Evolutionary conservation across 2,113 vertebrate genomes (phyloP), one percentile per base, ranked within the genome.

Genomic region (Aldabrachelys gigantea): DNA sequence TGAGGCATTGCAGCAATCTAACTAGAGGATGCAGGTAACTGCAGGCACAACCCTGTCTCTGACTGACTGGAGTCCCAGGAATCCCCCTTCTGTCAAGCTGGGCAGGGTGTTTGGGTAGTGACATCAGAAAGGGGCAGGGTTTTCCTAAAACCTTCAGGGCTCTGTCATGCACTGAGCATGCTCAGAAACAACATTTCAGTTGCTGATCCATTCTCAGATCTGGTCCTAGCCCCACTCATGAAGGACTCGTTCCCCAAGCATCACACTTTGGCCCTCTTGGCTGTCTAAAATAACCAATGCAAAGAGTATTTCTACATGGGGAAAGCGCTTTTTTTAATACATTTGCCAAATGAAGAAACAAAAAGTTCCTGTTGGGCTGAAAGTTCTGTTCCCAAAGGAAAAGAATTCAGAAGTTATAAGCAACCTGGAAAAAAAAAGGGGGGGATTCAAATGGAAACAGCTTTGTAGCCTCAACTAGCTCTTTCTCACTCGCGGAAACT

Each of bases 401-500:
- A 38, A 86, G 91, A 50, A 10, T 49, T 72, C n/a, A 50, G 16
- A 44, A 21, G 0, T 1, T 52, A 44, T 44, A 9, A 41, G 31
- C 6, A 35, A 22, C 21, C 4, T 54, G 78, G 38, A 3, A 44
- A 3, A 44, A 3, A 49, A 38, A 50, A n/a, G n/a, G n/a, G 49
- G 80, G 44, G 80, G 5, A 14, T 85, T 72, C 31, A 69, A 16
- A 9, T 0, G 38, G 38, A 21, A 87, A 27, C 62, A 7, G 5
- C n/a, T 82, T 56, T 84, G n/a, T 6, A 52, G 17, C 9, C 57
- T 86, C 24, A 8, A 59, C 19, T 69, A 50, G 59, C 38, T 35
- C 31, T 47, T 85, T 10, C 38, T 0, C 76, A 59, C 29, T 59
- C 88, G 38, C 10, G 59, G 54, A 16, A 8, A 0, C 0, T 1